Percentiles rank a stretch among this genome's conserved stretches.
phyloP scores from a whole-genome alignment of 2,888 invertebrate species.

The Arrhopalites spinosus region DNA sequence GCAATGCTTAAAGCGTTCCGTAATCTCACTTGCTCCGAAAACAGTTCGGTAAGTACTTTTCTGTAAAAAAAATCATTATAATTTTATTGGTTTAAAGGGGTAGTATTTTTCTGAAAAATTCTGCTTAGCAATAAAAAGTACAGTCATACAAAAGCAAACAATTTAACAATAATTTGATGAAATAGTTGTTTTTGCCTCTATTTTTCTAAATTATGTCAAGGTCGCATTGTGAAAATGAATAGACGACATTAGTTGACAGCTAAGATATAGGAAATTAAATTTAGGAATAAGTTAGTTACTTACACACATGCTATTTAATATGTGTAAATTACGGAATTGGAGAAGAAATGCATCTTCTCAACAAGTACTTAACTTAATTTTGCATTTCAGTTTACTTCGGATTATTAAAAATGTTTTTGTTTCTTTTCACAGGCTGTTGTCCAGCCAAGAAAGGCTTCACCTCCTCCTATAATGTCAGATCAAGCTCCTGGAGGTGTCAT shows the following conservation, averaged over 20 bases:
- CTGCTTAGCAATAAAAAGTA: neutral
- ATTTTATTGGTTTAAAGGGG: neutral
- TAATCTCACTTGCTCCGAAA: slow-evolving; percentile 5
- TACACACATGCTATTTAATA: neutral
- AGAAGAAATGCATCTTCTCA: neutral
- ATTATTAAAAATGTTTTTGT: neutral
- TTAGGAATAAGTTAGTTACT: too few species aligned
- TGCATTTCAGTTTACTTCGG: neutral
- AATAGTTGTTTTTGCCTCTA: neutral
- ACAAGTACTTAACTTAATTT: neutral
- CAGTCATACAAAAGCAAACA: too few species aligned
- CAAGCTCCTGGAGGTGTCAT: neutral
- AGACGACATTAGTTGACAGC: neutral
- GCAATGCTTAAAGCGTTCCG: neutral
- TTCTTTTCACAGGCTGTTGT: neutral
- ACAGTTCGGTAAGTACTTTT: neutral
- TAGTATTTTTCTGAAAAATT: neutral
- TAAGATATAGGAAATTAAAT: too few species aligned
- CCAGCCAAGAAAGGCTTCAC: neutral
- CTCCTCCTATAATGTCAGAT: neutral
- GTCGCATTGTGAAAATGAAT: neutral
- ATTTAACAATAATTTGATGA: too few species aligned
- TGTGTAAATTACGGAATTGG: neutral
- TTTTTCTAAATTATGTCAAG: neutral
- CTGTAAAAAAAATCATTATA: neutral